Conservation (phyloP, 2,113 vertebrate genomes). For the Mionectes macconnelli region DNA sequence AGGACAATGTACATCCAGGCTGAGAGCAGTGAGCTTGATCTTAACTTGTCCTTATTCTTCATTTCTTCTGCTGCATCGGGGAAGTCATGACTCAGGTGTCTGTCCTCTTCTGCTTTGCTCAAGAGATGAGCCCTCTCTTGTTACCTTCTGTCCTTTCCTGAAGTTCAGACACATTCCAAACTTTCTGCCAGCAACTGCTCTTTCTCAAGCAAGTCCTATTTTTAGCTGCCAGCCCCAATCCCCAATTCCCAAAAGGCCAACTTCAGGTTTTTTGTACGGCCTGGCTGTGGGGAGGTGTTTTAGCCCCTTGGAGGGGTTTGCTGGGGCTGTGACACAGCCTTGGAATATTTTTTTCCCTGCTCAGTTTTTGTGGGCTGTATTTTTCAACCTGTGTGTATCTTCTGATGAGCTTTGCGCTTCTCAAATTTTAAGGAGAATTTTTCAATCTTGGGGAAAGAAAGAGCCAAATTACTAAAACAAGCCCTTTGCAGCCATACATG, state of each 20-base stretch:
- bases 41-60: background rate
- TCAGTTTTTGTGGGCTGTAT: background rate
- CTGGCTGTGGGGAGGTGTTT: background rate
- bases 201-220: background rate
- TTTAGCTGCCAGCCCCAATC: background rate
- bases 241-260: fast-evolving
- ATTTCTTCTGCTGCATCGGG: background rate
- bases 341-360: background rate
- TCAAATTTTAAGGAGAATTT: background rate
- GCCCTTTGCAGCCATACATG: fast-evolving
- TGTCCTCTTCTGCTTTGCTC: background rate
- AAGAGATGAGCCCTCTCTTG: background rate
- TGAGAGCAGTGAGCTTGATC: background rate
- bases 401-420: background rate
- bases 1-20: background rate
- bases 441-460: background rate
- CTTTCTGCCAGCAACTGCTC: background rate
- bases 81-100: background rate
- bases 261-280: background rate
- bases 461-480: background rate
- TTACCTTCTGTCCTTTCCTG: background rate
- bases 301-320: background rate
- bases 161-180: background rate
- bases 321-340: background rate
- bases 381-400: background rate